Conservation (phyloP, 2,113 vertebrate genomes). For the Rana temporaria region DNA sequence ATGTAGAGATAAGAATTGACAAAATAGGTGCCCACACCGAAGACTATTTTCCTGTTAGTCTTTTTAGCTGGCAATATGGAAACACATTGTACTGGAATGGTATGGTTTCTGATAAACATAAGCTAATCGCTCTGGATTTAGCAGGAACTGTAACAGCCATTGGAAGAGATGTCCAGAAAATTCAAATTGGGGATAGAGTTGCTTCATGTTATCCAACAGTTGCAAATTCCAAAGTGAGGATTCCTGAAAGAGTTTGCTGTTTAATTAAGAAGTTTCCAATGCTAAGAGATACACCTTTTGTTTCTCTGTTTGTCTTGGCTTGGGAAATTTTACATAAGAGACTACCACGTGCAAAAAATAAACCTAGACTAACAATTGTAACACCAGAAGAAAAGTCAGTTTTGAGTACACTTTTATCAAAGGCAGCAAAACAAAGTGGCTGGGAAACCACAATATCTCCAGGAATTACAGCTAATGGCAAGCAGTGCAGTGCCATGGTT, state of each 20-base stretch:
- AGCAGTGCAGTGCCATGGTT: conserved; percentile 70
- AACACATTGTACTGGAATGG: conserved; percentile 81
- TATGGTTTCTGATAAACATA: conserved; percentile 68
- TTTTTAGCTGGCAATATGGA: conserved; percentile 75
- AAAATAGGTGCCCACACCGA: conserved; percentile 81
- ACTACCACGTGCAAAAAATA: conserved; percentile 65
- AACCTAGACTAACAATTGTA: conserved; percentile 73
- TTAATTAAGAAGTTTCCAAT: conserved; percentile 70
- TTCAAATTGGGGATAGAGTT: conserved; percentile 80
- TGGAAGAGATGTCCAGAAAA: conserved; percentile 70
- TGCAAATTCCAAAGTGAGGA: conserved; percentile 65
- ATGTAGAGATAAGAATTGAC: conserved; percentile 75
- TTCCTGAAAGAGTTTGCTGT: conserved; percentile 78
- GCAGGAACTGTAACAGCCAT: conserved; percentile 76
- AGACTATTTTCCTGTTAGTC: conserved; percentile 82
- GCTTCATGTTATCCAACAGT: conserved; percentile 77
- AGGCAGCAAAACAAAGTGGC: conserved; percentile 73
- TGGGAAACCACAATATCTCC: conserved; percentile 70
- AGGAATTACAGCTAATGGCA: conserved; percentile 41
- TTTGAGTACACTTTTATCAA: conserved; percentile 73
- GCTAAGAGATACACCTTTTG: conserved; percentile 75
- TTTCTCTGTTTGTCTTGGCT: conserved; percentile 81
- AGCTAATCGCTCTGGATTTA: conserved; percentile 81
- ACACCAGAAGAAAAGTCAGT: conserved; percentile 71
- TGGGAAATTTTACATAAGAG: conserved; percentile 75